Base-by-base conservation (phyloP, 2,888 invertebrate species). In the Polymixis flavicincta region DNA sequence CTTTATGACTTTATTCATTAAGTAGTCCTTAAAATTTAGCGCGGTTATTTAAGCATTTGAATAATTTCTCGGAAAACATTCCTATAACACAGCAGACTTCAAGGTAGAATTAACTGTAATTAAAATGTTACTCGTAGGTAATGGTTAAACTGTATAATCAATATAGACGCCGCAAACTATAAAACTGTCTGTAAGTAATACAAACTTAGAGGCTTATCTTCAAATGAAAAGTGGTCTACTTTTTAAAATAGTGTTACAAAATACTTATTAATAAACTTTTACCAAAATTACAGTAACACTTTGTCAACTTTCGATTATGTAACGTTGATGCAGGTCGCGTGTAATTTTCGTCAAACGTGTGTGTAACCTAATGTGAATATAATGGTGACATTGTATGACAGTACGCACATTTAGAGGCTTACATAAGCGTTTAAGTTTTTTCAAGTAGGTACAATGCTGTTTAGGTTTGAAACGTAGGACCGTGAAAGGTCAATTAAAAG, bases 341-440 rank as follows among this genome's bases (percentile, higher is more conserved):
- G 72, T 79, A 75, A 78, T 79, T 85, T 75, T 71, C n/a, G 55
- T 25, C 64, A 80, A 77, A 79, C 64, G 71, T 52, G 74, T 75
- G 32, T 68, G 73, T 80, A 87, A 80, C 80, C 73, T 87, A 87
- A 88, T 87, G 88, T 74, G 80, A 81, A 81, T 79, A 79, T 88
- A 87, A 87, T 86, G 72, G 67, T 72, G 83, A 76, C 88, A 79
- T 78, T 86, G 72, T 87, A 66, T 70, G 81, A 71, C 80, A 78
- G 61, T 76, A 76, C 65, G 59, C 64, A 64, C 28, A 63, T 54
- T 65, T 82, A 25, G 45, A 57, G 45, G 25, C 59, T 87, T 86
- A 76, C 54, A 66, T 85, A 77, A 86, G 17, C 28, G 42, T 32
- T 50, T 63, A 45, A 50, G 25, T 22, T 32, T 42, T 42, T 61